Percentiles rank a stretch among this genome's conserved stretches.
Evolutionary conservation across 2,113 vertebrate species (phyloP).

Genomic region (Leucopsar rothschildi): DNA sequence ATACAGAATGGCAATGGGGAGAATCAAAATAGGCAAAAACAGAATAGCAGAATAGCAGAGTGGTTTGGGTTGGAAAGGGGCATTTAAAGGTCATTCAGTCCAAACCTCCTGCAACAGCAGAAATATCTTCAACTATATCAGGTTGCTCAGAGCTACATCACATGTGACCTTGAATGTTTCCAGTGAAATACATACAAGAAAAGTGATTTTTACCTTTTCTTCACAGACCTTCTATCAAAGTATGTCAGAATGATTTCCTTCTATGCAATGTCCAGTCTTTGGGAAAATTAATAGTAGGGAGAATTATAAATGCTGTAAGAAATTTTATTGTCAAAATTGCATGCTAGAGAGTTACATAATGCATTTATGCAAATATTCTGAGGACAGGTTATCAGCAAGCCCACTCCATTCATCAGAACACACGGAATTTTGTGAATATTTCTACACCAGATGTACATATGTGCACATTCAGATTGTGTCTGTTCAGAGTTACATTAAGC

Average conservation of each 20-base stretch:
- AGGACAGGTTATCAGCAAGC: background rate
- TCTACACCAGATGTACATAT: background rate
- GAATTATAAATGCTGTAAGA: background rate
- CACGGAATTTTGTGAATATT: background rate
- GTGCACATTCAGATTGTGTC: background rate
- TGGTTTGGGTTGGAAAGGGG: background rate
- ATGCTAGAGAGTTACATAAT: background rate
- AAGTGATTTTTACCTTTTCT: background rate
- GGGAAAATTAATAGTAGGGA: background rate
- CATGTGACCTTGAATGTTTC: accelerated
- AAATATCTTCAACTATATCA: background rate
- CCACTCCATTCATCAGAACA: background rate
- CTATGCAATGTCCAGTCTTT: background rate
- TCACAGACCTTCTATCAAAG: background rate
- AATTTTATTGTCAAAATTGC: background rate
- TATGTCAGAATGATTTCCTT: background rate
- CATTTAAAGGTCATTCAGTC: background rate
- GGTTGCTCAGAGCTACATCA: background rate
- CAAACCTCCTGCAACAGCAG: background rate
- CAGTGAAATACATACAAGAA: background rate
- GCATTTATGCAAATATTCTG: background rate
- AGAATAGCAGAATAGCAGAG: background rate
- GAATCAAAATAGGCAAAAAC: background rate
- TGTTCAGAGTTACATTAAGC: background rate
- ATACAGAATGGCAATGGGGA: background rate